Evolutionary conservation across 2,797 vertebrate species (phyloP).

Genomic region (Podarcis lilfordi): DNA sequence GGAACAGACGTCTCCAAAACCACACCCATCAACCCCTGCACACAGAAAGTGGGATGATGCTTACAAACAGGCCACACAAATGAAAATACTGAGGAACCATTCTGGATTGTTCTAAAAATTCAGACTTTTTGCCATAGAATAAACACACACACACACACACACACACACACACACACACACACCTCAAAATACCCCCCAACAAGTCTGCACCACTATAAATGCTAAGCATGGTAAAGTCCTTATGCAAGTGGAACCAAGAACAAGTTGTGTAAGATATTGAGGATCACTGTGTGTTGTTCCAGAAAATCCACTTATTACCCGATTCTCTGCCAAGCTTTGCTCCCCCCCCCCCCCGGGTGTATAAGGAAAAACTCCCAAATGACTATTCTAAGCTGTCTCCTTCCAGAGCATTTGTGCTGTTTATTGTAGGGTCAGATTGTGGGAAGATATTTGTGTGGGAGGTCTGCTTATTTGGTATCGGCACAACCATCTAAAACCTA

Average conservation of each 20-base stretch:
- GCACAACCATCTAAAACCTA: background rate
- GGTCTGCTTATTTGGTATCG: conserved; percentile 18
- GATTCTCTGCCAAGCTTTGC: background rate
- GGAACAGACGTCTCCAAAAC: too few relatives aligned
- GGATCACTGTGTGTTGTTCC: background rate
- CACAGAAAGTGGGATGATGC: too few relatives aligned
- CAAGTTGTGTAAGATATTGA: background rate
- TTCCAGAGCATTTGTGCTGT: background rate
- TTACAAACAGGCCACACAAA: too few relatives aligned
- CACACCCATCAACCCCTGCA: too few relatives aligned
- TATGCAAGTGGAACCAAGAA: background rate
- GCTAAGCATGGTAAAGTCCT: too few relatives aligned
- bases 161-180: too few relatives aligned
- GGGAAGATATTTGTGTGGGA: conserved; percentile 9
- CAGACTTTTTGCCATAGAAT: too few relatives aligned
- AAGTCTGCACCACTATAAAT: too few relatives aligned
- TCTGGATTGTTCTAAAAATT: too few relatives aligned
- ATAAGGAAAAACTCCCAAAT: conserved; percentile 21
- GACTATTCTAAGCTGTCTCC: background rate
- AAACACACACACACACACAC: too few relatives aligned
- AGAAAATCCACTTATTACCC: background rate
- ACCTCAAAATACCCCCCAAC: too few relatives aligned
- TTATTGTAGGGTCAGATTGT: background rate
- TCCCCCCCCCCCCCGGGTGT: fast-evolving
- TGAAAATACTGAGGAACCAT: too few relatives aligned